Base-by-base conservation (phyloP, 2,113 vertebrate genomes). In the Rynchops niger region DNA sequence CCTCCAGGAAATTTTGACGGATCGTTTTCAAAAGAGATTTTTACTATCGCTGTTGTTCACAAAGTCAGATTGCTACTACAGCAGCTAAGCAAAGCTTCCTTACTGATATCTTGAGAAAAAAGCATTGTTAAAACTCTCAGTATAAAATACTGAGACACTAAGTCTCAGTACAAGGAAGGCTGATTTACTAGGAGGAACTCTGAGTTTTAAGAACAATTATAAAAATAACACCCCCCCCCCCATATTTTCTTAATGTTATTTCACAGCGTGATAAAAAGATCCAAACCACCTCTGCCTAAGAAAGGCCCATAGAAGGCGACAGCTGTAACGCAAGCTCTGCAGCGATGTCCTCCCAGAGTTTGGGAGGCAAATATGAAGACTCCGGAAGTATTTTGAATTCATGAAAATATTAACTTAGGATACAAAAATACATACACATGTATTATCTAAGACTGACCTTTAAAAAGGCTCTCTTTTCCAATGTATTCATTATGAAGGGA, bases 391-490 rank as follows among this genome's bases (percentile, higher is more conserved):
- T 45, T 95, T 88, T 34, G 70, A 85, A 85, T 62, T 87, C 10
- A 91, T 40, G 17, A 86, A 80, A 89, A 66, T 58, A 86, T 59
- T 85, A 92, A 77, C 34, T 76, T 82, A 40, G 23, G 12, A 42
- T 62, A 65, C 22, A 11, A 82, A 22, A 85, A 73, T 22, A 38
- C 7, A 36, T 1, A 7, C 19, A 69, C 23, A 30, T 9, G 58
- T 61, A 66, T 88, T 66, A 93, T 80, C 43, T 29, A 34, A 53
- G 66, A 80, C 97, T 97, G 97, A 99, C 99, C 99, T 98, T 99
- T 90, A 99, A 96, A 95, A 99, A 99, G 58, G 99, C 99, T 97
- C 99, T 99, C 98, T 99, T 99, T 94, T 99, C 99, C 98, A 99
- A 95, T 34, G 98, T 95, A 89, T 99, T 99, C 99, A 99, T 99